phyloP scores from a whole-genome alignment of 2,888 invertebrate genomes.

The Halocaridina rubra region DNA sequence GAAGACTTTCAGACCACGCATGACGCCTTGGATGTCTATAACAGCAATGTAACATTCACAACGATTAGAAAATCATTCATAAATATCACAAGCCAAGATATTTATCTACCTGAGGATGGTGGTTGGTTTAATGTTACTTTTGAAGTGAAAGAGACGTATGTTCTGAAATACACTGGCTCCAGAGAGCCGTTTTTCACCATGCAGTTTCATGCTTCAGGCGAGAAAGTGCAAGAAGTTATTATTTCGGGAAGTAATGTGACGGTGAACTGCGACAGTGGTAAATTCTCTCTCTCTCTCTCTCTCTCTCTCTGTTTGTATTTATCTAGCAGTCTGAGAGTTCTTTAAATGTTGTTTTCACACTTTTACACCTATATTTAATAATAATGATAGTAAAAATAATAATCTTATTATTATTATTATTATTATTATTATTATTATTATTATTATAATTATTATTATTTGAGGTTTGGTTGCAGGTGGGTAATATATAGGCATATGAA shows the following conservation, averaged over 20 bases:
- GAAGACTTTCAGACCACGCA: neutral
- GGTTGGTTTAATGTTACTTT: neutral
- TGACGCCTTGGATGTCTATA: neutral
- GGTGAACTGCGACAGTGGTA: neutral
- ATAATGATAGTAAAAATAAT: too few species aligned
- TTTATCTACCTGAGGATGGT: neutral
- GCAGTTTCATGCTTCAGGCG: neutral
- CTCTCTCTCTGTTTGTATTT: too few species aligned
- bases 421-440: too few species aligned
- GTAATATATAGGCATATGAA: too few species aligned
- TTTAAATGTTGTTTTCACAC: too few species aligned
- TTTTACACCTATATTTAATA: too few species aligned
- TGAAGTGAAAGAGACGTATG: neutral
- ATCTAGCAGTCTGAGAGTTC: too few species aligned
- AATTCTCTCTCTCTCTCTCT: neutral
- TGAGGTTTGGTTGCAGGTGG: too few species aligned
- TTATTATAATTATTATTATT: too few species aligned
- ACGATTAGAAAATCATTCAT: neutral
- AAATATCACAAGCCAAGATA: neutral
- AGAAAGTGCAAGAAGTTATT: neutral
- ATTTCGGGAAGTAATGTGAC: neutral
- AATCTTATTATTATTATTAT: too few species aligned
- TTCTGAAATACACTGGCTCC: neutral
- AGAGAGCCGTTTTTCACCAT: neutral
- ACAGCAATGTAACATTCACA: neutral